Evolutionary conservation across 2,797 vertebrate species (phyloP).

Genomic region (Phaenicophaeus curvirostris): DNA sequence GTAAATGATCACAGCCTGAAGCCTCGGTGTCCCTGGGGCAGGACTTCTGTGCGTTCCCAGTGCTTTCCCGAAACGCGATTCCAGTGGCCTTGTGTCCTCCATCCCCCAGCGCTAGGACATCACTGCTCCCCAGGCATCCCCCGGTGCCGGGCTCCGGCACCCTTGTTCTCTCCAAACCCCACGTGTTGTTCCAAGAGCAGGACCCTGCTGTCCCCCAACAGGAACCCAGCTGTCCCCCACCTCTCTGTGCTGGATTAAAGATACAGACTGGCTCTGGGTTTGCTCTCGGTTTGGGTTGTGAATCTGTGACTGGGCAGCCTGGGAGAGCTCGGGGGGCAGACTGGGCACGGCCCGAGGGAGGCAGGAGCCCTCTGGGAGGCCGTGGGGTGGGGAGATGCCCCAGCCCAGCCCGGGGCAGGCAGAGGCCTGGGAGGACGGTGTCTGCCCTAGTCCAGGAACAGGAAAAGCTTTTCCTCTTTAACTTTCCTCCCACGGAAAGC

Average conservation of each 20-base stretch:
- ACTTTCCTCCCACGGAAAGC: neutral
- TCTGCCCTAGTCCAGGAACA: neutral
- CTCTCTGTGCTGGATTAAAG: neutral
- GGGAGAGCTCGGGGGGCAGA: neutral
- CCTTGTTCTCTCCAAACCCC: neutral
- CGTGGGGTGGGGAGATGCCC: neutral
- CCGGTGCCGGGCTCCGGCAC: neutral
- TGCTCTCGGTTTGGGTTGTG: neutral
- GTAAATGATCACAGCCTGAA: neutral
- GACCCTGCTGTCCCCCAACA: neutral
- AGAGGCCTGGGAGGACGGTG: neutral
- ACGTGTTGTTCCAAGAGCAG: neutral
- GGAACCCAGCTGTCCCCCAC: neutral
- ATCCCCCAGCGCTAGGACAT: neutral
- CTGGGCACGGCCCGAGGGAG: neutral
- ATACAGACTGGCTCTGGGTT: neutral
- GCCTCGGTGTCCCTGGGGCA: neutral
- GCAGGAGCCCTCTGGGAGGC: neutral
- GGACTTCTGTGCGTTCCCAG: neutral
- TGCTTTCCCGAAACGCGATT: neutral
- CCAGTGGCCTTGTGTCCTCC: neutral
- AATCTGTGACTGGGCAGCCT: neutral
- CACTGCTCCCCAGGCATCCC: neutral
- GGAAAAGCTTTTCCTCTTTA: conserved; percentile 57
- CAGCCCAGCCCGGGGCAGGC: neutral